Evolutionary conservation across 2,113 vertebrate genomes (phyloP).

Genomic region (Brevimyrus niger): DNA sequence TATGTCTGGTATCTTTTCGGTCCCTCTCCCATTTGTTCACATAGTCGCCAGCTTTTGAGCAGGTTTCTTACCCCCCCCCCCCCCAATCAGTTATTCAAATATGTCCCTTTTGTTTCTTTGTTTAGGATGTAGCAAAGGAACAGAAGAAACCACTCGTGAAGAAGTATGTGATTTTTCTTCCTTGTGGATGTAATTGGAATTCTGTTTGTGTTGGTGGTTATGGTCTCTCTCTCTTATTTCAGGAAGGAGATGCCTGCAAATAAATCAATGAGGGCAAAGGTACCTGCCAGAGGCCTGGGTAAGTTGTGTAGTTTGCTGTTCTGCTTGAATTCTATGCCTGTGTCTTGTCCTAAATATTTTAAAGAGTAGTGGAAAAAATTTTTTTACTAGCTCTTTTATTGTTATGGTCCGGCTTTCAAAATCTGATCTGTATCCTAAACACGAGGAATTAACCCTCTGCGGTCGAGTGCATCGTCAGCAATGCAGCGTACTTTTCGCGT

Average conservation of each 20-base stretch:
- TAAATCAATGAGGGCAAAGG: conserved; percentile 20
- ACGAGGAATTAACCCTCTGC: background rate
- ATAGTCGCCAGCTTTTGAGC: too few species aligned
- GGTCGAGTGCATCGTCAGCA: too few species aligned
- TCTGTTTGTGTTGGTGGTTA: background rate
- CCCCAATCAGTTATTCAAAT: too few species aligned
- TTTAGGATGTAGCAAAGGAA: conserved; percentile 45
- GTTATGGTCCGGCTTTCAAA: background rate
- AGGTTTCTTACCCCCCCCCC: background rate
- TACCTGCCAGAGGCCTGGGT: conserved; percentile 21
- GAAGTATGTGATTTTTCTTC: conserved; percentile 29
- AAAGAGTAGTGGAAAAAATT: background rate
- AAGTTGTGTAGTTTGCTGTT: background rate
- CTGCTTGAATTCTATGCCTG: background rate
- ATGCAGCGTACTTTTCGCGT: too few species aligned
- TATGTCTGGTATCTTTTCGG: conserved; percentile 12
- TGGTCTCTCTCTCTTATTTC: background rate
- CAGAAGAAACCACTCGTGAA: conserved; percentile 7
- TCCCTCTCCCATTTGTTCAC: too few species aligned
- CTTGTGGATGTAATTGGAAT: background rate
- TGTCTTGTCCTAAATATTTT: background rate
- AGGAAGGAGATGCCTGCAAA: conserved; percentile 14
- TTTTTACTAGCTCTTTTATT: background rate
- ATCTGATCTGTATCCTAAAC: background rate
- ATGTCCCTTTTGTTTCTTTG: background rate